Base-by-base conservation (phyloP, 2,797 vertebrate genomes). In the Muscicapa comitata region DNA sequence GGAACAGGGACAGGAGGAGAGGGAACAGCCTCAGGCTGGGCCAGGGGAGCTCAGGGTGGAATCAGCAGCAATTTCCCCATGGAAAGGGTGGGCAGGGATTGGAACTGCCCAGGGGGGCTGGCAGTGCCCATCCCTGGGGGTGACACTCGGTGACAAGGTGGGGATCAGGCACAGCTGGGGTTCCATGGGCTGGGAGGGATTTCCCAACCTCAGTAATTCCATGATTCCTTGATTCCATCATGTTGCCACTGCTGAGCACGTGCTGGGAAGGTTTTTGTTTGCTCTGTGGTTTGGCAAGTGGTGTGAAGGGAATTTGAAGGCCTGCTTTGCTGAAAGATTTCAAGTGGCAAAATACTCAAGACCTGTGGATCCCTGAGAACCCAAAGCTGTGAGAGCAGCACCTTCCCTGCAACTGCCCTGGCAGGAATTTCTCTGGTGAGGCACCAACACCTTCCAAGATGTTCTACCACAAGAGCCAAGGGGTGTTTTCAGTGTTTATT, bases 161-260 rank as follows among this genome's bases (percentile, higher is more conserved):
- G 23, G 47, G 1, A 45, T 17, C 0, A 0, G 54, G 38, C 20
- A 33, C 33, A 15, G 40, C 1, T 17, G 1, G 40, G 45, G 6
- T 5, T 54, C 3, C 1, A 1, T 28, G 62, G 5, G 2, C 47
- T 45, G 13, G 8, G 45, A 67, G 45, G 10, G 10, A 9, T 53
- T 45, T 37, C 35, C 43, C 66, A 61, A 3, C 47, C 38, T 37
- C n/a, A 31, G 1, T 4, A 25, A 17, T 81, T 31, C n/a, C n/a
- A 31, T 6, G 14, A 15, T 45, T 38, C 45, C 17, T n/a, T n/a
- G 45, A 24, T 38, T 11, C 45, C 6, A 1, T n/a, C 4, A 5
- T 7, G 17, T 23, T 67, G 62, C 28, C 81, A 16, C 11, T 6
- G 26, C n/a, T 17, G 50, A 83, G 65, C 20, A 3, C 2, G 1